These are phyloP conservation scores for Lamellibrachia luymesi DNA, from an alignment of 1,140 invertebrate species.

Conservation along the genomic window DNA sequence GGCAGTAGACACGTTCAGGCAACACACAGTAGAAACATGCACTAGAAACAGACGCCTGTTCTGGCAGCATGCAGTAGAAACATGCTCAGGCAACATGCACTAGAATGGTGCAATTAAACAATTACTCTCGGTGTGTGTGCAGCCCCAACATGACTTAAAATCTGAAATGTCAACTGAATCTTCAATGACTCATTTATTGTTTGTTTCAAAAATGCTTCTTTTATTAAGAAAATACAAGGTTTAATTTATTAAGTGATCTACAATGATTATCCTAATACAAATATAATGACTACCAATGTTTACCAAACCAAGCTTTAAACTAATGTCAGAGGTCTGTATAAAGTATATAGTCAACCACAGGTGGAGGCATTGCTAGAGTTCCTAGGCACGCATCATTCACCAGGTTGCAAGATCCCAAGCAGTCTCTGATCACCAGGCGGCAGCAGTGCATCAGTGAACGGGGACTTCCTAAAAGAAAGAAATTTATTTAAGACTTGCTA, in stretches of 20 bases:
- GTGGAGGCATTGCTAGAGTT: background rate
- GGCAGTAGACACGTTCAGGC: background rate
- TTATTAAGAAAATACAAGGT: no score
- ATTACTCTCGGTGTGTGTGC: no score
- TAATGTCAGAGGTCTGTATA: background rate
- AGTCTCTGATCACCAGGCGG: background rate
- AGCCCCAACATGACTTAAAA: no score
- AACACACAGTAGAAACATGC: background rate
- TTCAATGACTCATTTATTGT: no score
- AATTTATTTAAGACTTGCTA: background rate
- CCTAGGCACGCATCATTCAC: background rate
- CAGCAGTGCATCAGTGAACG: slow-evolving; percentile 3
- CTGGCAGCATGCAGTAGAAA: background rate
- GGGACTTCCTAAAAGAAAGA: background rate
- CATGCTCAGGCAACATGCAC: background rate
- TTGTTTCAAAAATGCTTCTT: no score
- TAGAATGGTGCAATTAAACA: no score
- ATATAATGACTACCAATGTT: background rate
- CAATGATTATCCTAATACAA: background rate
- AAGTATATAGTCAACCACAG: background rate
- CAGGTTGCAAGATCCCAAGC: background rate
- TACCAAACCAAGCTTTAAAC: background rate
- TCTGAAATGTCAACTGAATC: no score
- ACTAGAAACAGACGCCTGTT: no score
- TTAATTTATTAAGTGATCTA: no score